Evolutionary conservation across 2,888 invertebrate species (phyloP).

Genomic region (Spodoptera littoralis): DNA sequence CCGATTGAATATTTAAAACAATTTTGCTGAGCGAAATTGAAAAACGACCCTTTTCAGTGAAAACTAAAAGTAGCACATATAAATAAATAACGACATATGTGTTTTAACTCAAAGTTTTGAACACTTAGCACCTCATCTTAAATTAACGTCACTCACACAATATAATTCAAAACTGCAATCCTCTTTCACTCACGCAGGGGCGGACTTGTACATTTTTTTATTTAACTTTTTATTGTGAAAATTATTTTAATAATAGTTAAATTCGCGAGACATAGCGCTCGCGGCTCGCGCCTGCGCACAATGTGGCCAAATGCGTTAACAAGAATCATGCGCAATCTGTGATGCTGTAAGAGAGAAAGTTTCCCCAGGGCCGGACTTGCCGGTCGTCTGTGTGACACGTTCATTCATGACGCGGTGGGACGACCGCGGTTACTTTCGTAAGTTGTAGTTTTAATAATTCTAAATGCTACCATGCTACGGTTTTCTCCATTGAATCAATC

Average conservation of each 20-base stretch:
- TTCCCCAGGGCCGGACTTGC: slow-evolving; percentile 70
- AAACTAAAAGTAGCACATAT: slow-evolving; percentile 13
- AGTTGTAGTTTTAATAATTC: too few relatives aligned
- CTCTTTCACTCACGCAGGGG: slow-evolving; percentile 59
- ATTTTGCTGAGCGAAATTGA: slow-evolving; percentile 10
- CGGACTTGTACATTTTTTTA: slow-evolving; percentile 61
- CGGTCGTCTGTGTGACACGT: slow-evolving; percentile 42
- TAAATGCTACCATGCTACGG: too few relatives aligned
- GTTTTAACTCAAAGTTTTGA: slow-evolving; percentile 15
- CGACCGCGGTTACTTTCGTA: too few relatives aligned
- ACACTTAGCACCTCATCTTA: slow-evolving; percentile 23
- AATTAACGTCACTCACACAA: slow-evolving; percentile 40
- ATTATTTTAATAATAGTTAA: slow-evolving; percentile 50
- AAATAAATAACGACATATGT: slow-evolving; percentile 18
- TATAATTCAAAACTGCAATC: slow-evolving; percentile 53
- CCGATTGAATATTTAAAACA: slow-evolving; percentile 5
- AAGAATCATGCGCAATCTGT: slow-evolving; percentile 72
- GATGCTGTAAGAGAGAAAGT: slow-evolving; percentile 88
- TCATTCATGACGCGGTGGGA: slow-evolving; percentile 40
- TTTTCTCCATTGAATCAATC: too few relatives aligned
- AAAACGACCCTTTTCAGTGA: slow-evolving; percentile 7
- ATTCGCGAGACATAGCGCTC: slow-evolving; percentile 61
- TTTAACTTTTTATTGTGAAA: slow-evolving; percentile 8
- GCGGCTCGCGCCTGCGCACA: slow-evolving; percentile 67
- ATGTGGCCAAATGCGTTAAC: slow-evolving; percentile 72